phyloP scores from a whole-genome alignment of 2,797 vertebrate species.

The Crypturellus tataupa region DNA sequence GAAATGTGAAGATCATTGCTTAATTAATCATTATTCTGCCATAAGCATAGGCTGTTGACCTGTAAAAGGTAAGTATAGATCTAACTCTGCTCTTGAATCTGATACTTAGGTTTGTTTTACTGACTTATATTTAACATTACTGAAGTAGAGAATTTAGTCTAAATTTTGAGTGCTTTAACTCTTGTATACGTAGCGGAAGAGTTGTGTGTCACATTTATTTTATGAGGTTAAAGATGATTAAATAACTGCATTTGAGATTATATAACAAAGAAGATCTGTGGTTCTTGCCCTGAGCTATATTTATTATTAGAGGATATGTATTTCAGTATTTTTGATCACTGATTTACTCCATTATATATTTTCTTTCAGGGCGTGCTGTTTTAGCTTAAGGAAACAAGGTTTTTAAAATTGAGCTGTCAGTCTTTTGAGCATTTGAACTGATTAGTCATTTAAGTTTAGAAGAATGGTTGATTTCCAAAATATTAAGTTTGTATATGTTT shows the following conservation, averaged over 20 bases:
- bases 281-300: conserved; percentile 14
- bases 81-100: neutral
- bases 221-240: neutral
- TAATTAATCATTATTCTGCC: conserved; percentile 35
- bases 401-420: neutral
- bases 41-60: neutral
- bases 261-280: neutral
- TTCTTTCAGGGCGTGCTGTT: neutral
- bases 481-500: neutral
- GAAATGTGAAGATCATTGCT: neutral
- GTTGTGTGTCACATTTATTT: neutral
- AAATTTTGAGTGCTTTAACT: neutral
- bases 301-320: neutral
- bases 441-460: neutral
- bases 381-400: neutral
- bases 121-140: neutral
- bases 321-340: conserved; percentile 2
- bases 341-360: neutral
- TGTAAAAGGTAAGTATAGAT: neutral
- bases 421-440: neutral
- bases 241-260: conserved; percentile 13
- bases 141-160: neutral
- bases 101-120: neutral
- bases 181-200: neutral
- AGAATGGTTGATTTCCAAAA: neutral